Conservation (phyloP, 2,797 vertebrate species). For the Eleutherodactylus coqui region DNA sequence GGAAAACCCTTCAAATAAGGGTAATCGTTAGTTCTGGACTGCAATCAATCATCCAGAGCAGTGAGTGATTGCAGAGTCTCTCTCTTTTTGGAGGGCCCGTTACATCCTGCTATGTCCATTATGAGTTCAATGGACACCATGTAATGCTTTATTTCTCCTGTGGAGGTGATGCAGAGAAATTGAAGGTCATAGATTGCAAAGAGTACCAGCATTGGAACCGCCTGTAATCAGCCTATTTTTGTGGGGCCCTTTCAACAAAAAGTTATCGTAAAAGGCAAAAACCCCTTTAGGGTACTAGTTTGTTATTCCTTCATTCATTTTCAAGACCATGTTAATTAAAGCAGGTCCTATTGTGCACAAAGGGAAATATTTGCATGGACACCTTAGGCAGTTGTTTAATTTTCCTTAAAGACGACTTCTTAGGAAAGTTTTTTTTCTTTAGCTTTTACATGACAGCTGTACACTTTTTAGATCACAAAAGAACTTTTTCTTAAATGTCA, state of each 20-base stretch:
- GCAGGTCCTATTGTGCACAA: too few species aligned
- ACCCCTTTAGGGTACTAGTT: not conserved
- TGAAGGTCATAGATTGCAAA: not conserved
- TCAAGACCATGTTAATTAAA: too few species aligned
- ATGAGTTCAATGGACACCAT: not conserved
- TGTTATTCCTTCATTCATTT: not conserved
- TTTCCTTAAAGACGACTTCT: not conserved
- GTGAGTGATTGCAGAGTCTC: too few species aligned
- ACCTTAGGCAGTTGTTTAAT: not conserved
- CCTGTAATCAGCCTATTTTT: not conserved
- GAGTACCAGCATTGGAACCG: not conserved
- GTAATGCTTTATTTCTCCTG: not conserved
- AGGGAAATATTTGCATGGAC: not conserved
- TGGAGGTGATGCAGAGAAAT: not conserved
- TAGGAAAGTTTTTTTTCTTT: constrained; percentile 14
- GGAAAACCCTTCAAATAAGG: too few species aligned
- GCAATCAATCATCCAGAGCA: too few species aligned
- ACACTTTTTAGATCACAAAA: not conserved
- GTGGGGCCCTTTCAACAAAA: not conserved
- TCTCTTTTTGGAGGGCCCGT: not conserved
- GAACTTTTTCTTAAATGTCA: not conserved
- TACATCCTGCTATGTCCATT: not conserved
- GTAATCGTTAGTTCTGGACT: too few species aligned
- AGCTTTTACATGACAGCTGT: constrained; percentile 5
- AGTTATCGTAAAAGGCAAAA: not conserved